phyloP scores from a whole-genome alignment of 1,140 invertebrate genomes.

The Sitophilus oryzae region DNA sequence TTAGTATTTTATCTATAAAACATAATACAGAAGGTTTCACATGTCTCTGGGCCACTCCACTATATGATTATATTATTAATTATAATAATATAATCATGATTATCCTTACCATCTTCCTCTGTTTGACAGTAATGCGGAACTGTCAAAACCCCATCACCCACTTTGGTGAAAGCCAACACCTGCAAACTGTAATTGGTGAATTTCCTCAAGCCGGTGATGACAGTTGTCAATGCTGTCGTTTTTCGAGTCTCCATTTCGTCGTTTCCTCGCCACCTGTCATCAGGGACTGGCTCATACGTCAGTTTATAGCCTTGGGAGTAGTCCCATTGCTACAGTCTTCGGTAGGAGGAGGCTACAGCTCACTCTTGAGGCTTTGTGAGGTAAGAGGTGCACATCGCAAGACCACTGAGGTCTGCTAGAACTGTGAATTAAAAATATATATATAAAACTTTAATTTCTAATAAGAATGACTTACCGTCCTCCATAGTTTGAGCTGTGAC shows the following conservation, averaged over 20 bases:
- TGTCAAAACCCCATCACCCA: conserved; percentile 71
- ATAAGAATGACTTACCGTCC: conserved; percentile 60
- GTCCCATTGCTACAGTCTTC: conserved; percentile 71
- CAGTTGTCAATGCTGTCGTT: conserved; percentile 61
- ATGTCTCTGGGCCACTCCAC: too few species aligned
- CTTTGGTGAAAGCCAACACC: conserved; percentile 72
- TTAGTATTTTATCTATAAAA: too few species aligned
- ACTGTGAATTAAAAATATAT: conserved; percentile 52
- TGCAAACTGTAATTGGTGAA: conserved; percentile 85
- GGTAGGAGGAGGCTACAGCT: conserved; percentile 75
- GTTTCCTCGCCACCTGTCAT: conserved; percentile 51
- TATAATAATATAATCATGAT: too few species aligned
- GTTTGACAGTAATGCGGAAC: conserved; percentile 69
- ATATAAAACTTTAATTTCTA: too few species aligned
- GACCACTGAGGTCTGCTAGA: conserved; percentile 63
- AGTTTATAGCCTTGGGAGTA: conserved; percentile 80
- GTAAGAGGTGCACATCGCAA: conserved; percentile 65
- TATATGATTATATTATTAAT: too few species aligned
- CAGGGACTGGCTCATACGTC: conserved; percentile 60
- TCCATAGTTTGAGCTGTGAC: conserved; percentile 71
- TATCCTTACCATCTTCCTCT: conserved; percentile 79
- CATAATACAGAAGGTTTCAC: too few species aligned
- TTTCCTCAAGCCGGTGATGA: conserved; percentile 61
- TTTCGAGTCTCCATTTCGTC: conserved; percentile 63
- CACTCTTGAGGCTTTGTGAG: conserved; percentile 70